Base-by-base conservation (phyloP, 2,113 vertebrate genomes). In the Hipposideros armiger region DNA sequence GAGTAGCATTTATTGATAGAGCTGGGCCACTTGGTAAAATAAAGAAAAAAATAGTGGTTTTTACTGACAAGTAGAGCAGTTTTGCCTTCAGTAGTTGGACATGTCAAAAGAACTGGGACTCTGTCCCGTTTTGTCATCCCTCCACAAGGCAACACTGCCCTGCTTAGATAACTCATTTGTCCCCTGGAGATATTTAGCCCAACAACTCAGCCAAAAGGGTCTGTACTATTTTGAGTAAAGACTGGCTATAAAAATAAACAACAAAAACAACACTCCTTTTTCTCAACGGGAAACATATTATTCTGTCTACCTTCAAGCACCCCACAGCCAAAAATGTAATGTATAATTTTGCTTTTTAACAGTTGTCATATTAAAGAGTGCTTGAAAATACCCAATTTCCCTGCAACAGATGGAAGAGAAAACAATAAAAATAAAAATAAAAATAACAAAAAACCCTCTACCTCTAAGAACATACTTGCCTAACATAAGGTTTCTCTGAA, bases 401-500 rank as follows among this genome's bases (percentile, higher is more conserved):
- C 56, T 77, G 78, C 26, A 70, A 91, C 97, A 97, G 97, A 98
- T 97, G 97, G 97, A 93, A 96, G 95, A 94, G 95, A 94, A 97
- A 97, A 97, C 90, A 97, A 97, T 94, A 74, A 89, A 94, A 54
- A 17, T 2, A 85, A 80, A 42, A 77, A 64, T 60, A 82, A 84
- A 73, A n/a, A 56, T 19, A 84, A 76, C 16, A 42, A 89, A 70
- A 81, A 60, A 17, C 50, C 89, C 45, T 91, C 86, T 80, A 98
- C 95, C 96, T 96, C 88, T 89, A 56, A 73, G 96, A 98, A 97
- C 96, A 97, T 97, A 96, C 94, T 96, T 91, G 72, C 69, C 83
- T 96, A 97, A 95, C 97, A 97, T 96, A 96, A 95, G 97, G 95
- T 95, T 97, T 97, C 91, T 95, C 95, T 91, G 91, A 97, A 97